phyloP scores from a whole-genome alignment of 2,888 invertebrate genomes.

The Tenthredo notha region DNA sequence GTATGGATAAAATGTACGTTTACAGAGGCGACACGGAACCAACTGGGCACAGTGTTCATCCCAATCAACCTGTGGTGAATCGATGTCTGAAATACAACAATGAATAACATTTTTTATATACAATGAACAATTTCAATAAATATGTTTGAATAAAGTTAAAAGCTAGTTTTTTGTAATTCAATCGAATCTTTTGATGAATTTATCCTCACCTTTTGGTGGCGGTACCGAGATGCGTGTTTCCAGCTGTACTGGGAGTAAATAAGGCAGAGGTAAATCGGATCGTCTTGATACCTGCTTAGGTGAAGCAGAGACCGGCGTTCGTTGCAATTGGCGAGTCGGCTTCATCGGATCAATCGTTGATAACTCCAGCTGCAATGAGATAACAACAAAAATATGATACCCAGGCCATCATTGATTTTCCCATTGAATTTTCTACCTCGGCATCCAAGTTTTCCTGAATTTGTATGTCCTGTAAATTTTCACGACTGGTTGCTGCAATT shows the following conservation, averaged over 20 bases:
- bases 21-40: slow-evolving; percentile 66
- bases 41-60: slow-evolving; percentile 66
- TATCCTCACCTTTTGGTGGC: slow-evolving; percentile 38
- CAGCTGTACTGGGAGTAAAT: not conserved
- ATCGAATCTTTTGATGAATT: not conserved
- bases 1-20: slow-evolving; percentile 66
- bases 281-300: not conserved
- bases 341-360: slow-evolving; percentile 67
- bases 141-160: not conserved
- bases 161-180: not conserved
- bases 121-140: not conserved
- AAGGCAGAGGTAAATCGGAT: not conserved
- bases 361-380: slow-evolving; percentile 54
- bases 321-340: slow-evolving; percentile 65
- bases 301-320: slow-evolving; percentile 59
- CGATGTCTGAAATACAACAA: slow-evolving; percentile 57
- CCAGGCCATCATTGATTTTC: not conserved
- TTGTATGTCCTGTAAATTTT: not conserved
- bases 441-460: not conserved
- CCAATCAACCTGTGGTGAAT: slow-evolving; percentile 66
- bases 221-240: slow-evolving; percentile 2
- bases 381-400: slow-evolving; percentile 26
- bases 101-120: not conserved
- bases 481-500: not conserved
- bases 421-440: not conserved